Conservation (phyloP, 2,113 vertebrate genomes). For the Lanius ludovicianus region DNA sequence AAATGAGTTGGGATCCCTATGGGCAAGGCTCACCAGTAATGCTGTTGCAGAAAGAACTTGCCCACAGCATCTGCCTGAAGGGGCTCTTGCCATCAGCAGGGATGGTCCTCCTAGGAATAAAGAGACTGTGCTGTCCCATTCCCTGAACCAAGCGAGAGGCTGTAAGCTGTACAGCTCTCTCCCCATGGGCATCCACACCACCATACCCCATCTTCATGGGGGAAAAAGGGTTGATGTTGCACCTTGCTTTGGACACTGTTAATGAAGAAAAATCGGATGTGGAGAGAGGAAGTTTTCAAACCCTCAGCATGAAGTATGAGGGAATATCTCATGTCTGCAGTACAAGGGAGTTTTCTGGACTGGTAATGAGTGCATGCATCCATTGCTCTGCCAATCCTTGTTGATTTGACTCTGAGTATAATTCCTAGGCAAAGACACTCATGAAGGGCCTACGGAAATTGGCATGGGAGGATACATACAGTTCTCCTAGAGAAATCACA, state of each 20-base stretch:
- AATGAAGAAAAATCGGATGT: neutral
- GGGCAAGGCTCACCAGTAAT: neutral
- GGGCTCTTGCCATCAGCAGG: neutral
- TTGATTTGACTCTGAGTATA: neutral
- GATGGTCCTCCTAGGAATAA: neutral
- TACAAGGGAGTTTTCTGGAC: neutral
- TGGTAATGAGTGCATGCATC: neutral
- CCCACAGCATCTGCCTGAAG: neutral
- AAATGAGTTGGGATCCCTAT: neutral
- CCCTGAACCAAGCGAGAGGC: neutral
- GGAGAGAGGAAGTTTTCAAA: neutral
- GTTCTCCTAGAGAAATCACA: neutral
- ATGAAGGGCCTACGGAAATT: neutral
- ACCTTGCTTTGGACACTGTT: neutral
- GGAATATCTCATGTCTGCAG: neutral
- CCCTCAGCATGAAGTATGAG: neutral
- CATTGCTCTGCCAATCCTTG: neutral
- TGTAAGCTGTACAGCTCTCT: neutral
- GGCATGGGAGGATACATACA: neutral
- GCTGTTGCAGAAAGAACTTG: neutral
- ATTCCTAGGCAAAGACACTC: neutral
- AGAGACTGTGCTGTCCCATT: neutral
- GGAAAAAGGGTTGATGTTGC: neutral
- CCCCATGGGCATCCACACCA: neutral
- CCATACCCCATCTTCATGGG: rapidly evolving